Evolutionary conservation across 2,113 vertebrate species (phyloP), one percentile per base, ranked within the genome.

Genomic region (Cricetomys ansorgei): DNA sequence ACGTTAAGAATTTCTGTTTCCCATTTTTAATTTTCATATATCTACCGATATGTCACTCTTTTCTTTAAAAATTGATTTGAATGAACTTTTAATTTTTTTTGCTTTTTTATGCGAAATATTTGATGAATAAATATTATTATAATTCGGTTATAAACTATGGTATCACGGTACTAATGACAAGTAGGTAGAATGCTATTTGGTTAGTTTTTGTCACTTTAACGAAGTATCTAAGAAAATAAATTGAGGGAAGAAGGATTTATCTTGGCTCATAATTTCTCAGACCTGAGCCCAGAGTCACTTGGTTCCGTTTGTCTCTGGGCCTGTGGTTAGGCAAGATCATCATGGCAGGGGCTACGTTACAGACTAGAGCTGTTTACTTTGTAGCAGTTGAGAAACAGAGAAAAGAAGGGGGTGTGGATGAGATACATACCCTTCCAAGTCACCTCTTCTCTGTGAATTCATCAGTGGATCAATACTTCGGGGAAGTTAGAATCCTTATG

Each of bases 81-180:
- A 25, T 92, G 59, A 91, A 29, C 62, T 77, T 88, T 95, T 77
- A 57, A 75, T 75, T 92, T 91, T 59, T 48, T 79, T 79, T 79
- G 48, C 25, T 90, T 85, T 96, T 92, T 95, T 45, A 27, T 92
- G 75, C 64, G 37, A 95, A 25, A 59, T 92, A 84, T 50, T 92
- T 92, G 57, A 57, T 72, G 43, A 48, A 67, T 80, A 53, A n/a
- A 93, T 64, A 37, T 11, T 88, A 0, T 91, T 29, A 86, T 29
- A 80, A 45, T 23, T 72, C 86, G 48, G 45, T 55, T 94, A 27
- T 75, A 25, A 92, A 70, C 13, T 50, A 8, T 88, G 55, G 5
- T 64, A 64, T 48, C 57, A 57, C 73, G 86, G 43, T 93, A 37
- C 7, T 21, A 40, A 3, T 64, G 48, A 45, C 81, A 93, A 77